Conservation (phyloP, 2,888 invertebrate species). For the Aspidiotus destructor region DNA sequence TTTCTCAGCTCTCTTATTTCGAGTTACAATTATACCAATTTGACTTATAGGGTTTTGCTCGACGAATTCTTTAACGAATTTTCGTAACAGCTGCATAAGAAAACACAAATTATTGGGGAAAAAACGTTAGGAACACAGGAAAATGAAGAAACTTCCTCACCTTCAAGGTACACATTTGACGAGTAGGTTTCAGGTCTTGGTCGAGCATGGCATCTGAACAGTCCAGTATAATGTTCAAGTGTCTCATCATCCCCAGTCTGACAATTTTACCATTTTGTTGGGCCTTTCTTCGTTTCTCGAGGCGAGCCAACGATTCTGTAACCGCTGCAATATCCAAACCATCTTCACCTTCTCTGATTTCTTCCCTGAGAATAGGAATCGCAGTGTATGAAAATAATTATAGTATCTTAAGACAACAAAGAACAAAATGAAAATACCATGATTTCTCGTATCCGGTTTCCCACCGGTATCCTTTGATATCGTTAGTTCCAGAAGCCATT, state of each 20-base stretch:
- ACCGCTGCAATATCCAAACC: constrained; percentile 45
- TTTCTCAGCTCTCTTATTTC: constrained; percentile 89
- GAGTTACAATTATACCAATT: constrained; percentile 79
- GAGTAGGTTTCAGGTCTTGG: constrained; percentile 89
- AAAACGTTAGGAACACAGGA: background rate
- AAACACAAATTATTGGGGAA: background rate
- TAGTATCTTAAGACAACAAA: constrained; percentile 12
- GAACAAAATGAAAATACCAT: constrained; percentile 51
- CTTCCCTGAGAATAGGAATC: constrained; percentile 58
- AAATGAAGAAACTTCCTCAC: constrained; percentile 44
- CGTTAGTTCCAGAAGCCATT: constrained; percentile 40
- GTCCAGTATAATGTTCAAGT: constrained; percentile 82
- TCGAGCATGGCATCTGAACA: constrained; percentile 89
- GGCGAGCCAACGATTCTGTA: constrained; percentile 8
- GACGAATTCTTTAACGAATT: constrained; percentile 93
- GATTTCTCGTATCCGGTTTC: constrained; percentile 92
- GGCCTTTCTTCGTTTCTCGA: constrained; percentile 18
- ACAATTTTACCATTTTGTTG: constrained; percentile 43
- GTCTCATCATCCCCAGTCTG: constrained; percentile 96
- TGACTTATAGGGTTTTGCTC: constrained; percentile 99
- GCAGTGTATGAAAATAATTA: background rate
- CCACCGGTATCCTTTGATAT: constrained; percentile 85
- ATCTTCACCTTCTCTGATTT: constrained; percentile 89
- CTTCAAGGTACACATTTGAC: constrained; percentile 77
- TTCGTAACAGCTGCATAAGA: constrained; percentile 65